phyloP scores from a whole-genome alignment of 2,888 invertebrate genomes.

The Erebia epiphron region DNA sequence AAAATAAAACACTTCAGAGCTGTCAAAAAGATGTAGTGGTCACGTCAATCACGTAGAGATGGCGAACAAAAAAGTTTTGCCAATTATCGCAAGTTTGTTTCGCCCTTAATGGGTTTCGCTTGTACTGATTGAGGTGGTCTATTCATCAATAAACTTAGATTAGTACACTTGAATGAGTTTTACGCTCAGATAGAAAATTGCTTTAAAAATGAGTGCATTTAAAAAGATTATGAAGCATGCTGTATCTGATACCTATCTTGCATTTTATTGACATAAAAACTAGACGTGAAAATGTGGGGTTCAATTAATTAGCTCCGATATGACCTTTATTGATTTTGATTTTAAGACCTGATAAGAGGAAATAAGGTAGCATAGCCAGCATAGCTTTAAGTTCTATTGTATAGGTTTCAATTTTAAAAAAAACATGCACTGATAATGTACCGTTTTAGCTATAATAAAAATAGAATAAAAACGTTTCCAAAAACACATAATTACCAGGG shows the following conservation, averaged over 20 bases:
- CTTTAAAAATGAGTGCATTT: constrained; percentile 14
- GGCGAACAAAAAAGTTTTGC: constrained; percentile 68
- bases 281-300: constrained; percentile 3
- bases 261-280: constrained; percentile 7
- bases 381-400: no score
- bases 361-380: no score
- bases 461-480: constrained; percentile 30
- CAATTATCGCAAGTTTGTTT: constrained; percentile 71
- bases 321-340: no score
- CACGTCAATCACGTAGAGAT: constrained; percentile 71
- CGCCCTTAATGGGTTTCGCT: constrained; percentile 76
- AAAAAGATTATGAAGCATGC: constrained; percentile 7
- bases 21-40: constrained; percentile 79
- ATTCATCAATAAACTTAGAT: constrained; percentile 31
- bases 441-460: not conserved
- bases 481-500: constrained; percentile 54
- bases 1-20: constrained; percentile 67
- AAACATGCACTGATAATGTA: no score
- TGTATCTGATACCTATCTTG: constrained; percentile 18
- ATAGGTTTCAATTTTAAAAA: no score
- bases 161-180: constrained; percentile 23
- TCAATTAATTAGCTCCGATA: not conserved
- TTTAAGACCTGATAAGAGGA: no score
- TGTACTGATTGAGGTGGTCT: constrained; percentile 65
- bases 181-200: constrained; percentile 16